Evolutionary conservation across 2,888 invertebrate genomes (phyloP), one percentile per base, ranked within the genome.

Genomic region (Abrostola triplasia): DNA sequence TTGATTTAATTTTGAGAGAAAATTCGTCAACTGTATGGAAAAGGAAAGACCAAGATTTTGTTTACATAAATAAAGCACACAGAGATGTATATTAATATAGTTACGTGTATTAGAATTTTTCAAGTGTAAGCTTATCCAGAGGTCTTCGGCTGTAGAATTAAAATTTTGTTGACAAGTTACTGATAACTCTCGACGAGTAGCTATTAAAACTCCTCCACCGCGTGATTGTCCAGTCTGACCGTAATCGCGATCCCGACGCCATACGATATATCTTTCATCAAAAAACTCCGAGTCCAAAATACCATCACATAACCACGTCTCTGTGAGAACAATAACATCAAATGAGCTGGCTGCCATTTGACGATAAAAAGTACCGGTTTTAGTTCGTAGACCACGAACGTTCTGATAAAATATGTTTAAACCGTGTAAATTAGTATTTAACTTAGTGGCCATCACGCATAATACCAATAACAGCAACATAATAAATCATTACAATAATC

Each of bases 21-120:
- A 50, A 38, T 48, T 54, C 8, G 35, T 13, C 36, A 51, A 13
- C 51, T 68, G 36, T 51, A 13, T 9, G 8, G 61, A 61, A 51
- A 55, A 61, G 5, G 55, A 56, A n/a, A 55, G 24, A n/a, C 51
- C 51, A 8, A 12, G 24, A 0, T 55, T 53, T 37, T 61, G 54
- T 61, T 41, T 5, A 10, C 55, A 55, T 36, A 61, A 42, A 42
- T 42, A 42, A 5, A 42, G 9, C 5, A 42, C 41, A n/a, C 41
- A 42, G 5, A 42, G n/a, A 10, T 42, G 40, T 10, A 10, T 10
- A 11, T 9, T 42, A 42, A 42, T 42, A 42, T 42, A 42, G n/a
- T n/a, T n/a, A 42, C n/a, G 41, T n/a, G 41, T 42, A 42, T n/a
- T n/a, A n/a, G n/a, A 42, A 42, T 42, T n/a, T n/a, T n/a, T 42